Evolutionary conservation across 1,140 invertebrate genomes (phyloP).

Genomic region (Aphidius gifuensis): DNA sequence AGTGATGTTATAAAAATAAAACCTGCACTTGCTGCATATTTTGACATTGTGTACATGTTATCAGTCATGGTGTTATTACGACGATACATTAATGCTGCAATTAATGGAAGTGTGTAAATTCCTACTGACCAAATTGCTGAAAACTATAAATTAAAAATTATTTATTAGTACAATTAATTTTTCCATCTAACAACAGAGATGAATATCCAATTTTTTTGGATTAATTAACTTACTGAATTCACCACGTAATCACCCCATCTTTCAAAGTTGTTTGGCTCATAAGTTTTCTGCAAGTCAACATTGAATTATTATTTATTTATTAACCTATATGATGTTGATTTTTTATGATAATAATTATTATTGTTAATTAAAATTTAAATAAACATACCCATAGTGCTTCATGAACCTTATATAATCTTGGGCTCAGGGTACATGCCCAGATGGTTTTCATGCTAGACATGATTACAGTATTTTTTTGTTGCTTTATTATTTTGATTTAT

Average conservation of each 20-base stretch:
- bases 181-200: background rate
- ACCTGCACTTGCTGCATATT: slow-evolving; percentile 63
- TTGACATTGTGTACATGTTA: slow-evolving; percentile 58
- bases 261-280: slow-evolving; percentile 65
- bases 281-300: slow-evolving; percentile 55
- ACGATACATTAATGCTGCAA: slow-evolving; percentile 70
- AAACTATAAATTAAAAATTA: slow-evolving; percentile 44
- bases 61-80: slow-evolving; percentile 66
- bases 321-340: slow-evolving; percentile 22
- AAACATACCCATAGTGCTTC: slow-evolving; percentile 45
- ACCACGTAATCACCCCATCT: slow-evolving; percentile 72
- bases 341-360: slow-evolving; percentile 3
- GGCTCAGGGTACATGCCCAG: slow-evolving; percentile 61
- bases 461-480: background rate
- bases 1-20: slow-evolving; percentile 65
- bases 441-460: slow-evolving; percentile 31
- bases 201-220: background rate
- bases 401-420: slow-evolving; percentile 65
- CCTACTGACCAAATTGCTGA: slow-evolving; percentile 68
- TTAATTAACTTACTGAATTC: slow-evolving; percentile 58
- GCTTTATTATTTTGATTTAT: background rate
- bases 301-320: slow-evolving; percentile 16
- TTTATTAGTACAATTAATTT: slow-evolving; percentile 5
- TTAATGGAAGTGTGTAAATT: slow-evolving; percentile 73
- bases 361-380: slow-evolving; percentile 7